Base-by-base conservation (phyloP, 1,140 invertebrate genomes). In the Latrodectus geometricus region DNA sequence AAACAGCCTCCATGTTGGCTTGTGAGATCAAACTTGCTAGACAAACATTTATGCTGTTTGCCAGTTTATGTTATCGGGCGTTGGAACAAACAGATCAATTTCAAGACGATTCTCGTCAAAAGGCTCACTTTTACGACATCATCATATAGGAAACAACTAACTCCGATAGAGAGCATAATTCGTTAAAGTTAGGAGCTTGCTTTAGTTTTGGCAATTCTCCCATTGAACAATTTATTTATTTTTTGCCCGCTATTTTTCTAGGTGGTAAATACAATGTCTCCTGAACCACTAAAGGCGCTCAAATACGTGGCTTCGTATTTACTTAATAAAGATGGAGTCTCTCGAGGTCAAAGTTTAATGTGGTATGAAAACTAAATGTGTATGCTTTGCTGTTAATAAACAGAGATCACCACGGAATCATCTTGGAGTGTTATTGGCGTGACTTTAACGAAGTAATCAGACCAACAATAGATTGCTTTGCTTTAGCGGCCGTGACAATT, bases 71-170 rank as follows among this genome's bases (percentile, higher is more conserved):
- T 81, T 81, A 81, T 81, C 79, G 66, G 68, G 35, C 54, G 48
- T 81, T 61, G 82, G 82, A 84, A 84, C 73, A 75, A 84, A 84
- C 82, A 84, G 73, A 84, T 84, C 82, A 75, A 76, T 84, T 84
- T 70, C 20, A 54, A 20, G 52, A 17, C 56, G 61, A 83, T 84
- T 52, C 66, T 76, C 61, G 72, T n/a, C 68, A 72, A 69, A 56
- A 79, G 69, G 21, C 52, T 81, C 61, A 66, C 70, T 54, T 81
- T 81, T 72, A 80, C 50, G 79, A 72, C 69, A 54, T 70, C 70
- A 81, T 81, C 79, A 70, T 69, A 35, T 11, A 35, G 35, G 1
- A 61, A 14, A 8, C 54, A 50, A 23, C 75, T 61, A 74, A 74
- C 17, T 65, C 17, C 23, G 23, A 61, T 56, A 23, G 56, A 66